Evolutionary conservation across 2,113 vertebrate species (phyloP).

Genomic region (Cryptomyrus ogoouensis): DNA sequence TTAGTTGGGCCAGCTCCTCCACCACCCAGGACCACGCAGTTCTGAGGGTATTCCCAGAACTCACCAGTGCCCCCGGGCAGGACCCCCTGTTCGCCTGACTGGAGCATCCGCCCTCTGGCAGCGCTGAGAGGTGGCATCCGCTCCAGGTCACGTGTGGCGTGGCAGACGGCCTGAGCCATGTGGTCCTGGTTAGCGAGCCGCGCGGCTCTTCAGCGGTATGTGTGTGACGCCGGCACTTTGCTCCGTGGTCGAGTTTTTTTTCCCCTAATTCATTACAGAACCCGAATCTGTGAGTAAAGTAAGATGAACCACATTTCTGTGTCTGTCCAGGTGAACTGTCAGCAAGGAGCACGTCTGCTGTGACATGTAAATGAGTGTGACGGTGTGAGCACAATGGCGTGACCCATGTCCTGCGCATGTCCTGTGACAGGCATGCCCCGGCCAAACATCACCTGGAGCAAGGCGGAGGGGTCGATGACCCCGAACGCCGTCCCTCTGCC

Average conservation of each 20-base stretch:
- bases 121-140: not conserved
- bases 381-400: not conserved
- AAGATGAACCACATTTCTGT: not conserved
- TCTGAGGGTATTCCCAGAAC: not conserved
- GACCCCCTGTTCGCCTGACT: not conserved
- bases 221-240: slow-evolving; percentile 25
- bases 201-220: slow-evolving; percentile 4
- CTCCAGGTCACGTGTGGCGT: not conserved
- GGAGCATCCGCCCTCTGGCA: not conserved
- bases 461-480: slow-evolving; percentile 45
- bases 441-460: slow-evolving; percentile 69
- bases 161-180: slow-evolving; percentile 22
- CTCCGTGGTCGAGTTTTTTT: not conserved
- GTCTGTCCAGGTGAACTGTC: not conserved
- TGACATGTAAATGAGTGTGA: not conserved
- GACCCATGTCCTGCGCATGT: not conserved
- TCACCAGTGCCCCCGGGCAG: not conserved
- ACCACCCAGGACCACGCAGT: not conserved
- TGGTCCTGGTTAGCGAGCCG: slow-evolving; percentile 30
- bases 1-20: not conserved
- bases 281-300: not conserved
- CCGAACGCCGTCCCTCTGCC: slow-evolving; percentile 43
- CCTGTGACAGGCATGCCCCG: slow-evolving; percentile 67
- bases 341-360: not conserved
- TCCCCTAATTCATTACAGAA: not conserved